Conservation (phyloP, 2,888 invertebrate species). For the Ferdinandea cuprea region DNA sequence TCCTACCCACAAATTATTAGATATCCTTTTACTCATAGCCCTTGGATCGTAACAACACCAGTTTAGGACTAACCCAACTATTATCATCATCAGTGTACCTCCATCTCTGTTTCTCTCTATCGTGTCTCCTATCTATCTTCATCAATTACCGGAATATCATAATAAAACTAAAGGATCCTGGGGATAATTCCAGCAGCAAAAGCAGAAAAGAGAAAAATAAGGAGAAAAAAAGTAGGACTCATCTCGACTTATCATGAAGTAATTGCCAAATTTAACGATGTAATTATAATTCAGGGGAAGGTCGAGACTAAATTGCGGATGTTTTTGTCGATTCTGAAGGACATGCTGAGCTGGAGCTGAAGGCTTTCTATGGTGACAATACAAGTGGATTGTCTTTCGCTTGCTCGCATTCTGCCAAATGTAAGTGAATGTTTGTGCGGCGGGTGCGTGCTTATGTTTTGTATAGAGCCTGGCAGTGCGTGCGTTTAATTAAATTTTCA, state of each 20-base stretch:
- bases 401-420: too few relatives aligned
- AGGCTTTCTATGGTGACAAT: neutral
- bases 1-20: slow-evolving; percentile 24
- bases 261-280: slow-evolving; percentile 70
- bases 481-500: slow-evolving; percentile 53
- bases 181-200: neutral
- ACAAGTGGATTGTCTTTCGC: neutral
- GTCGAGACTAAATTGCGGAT: neutral
- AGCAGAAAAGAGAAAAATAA: too few relatives aligned
- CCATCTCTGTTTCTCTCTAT: neutral
- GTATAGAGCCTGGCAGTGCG: slow-evolving; percentile 11
- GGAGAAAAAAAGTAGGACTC: slow-evolving; percentile 38
- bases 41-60: neutral
- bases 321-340: neutral
- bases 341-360: neutral
- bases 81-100: neutral
- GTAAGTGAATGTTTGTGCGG: neutral
- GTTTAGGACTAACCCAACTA: neutral
- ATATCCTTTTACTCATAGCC: slow-evolving; percentile 9
- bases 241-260: slow-evolving; percentile 52
- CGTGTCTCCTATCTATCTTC: slow-evolving; percentile 31
- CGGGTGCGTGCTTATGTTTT: too few relatives aligned
- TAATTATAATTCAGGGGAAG: slow-evolving; percentile 59
- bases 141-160: slow-evolving; percentile 35
- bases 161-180: slow-evolving; percentile 48